Percentiles rank a stretch among this genome's conserved stretches.
Conservation (phyloP, 2,797 vertebrate species). For the Huso huso region DNA sequence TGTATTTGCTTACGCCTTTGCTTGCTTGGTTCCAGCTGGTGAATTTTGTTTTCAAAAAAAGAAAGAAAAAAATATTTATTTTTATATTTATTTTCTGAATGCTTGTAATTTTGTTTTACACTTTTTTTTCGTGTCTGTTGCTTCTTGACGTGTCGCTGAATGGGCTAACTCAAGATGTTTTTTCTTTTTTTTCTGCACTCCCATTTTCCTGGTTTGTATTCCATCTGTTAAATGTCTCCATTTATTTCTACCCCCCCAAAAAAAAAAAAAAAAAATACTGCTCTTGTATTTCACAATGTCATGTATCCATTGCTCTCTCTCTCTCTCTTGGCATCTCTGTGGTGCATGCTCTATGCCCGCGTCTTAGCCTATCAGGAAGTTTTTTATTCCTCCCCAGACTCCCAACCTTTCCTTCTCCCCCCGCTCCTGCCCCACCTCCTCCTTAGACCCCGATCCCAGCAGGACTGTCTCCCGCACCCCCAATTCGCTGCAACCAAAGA, state of each 20-base stretch:
- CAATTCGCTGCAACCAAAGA: slow-evolving; percentile 74
- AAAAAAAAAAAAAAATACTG: too few species aligned
- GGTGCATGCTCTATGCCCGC: slow-evolving; percentile 29
- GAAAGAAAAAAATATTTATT: slow-evolving; percentile 18
- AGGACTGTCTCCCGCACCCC: slow-evolving; percentile 65
- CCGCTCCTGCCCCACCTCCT: slow-evolving; percentile 64
- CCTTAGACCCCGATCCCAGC: slow-evolving; percentile 68
- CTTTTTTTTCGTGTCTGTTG: slow-evolving; percentile 35
- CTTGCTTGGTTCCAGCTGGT: slow-evolving; percentile 21
- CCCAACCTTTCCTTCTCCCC: slow-evolving; percentile 65
- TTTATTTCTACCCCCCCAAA: slow-evolving; percentile 23
- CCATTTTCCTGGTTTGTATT: slow-evolving; percentile 53
- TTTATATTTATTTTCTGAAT: slow-evolving; percentile 17
- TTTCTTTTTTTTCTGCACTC: slow-evolving; percentile 40
- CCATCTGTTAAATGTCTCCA: slow-evolving; percentile 40
- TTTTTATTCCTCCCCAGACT: slow-evolving; percentile 76
- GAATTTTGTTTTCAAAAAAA: slow-evolving; percentile 15
- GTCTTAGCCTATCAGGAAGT: slow-evolving; percentile 86
- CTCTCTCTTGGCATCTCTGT: slow-evolving; percentile 16
- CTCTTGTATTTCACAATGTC: too few species aligned
- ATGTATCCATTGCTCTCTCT: slow-evolving; percentile 11
- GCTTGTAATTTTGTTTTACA: slow-evolving; percentile 20
- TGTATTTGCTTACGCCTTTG: slow-evolving; percentile 24
- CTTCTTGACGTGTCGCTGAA: slow-evolving; percentile 55
- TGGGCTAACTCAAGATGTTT: slow-evolving; percentile 63